A percentile compares a stretch with the other conserved stretches of the same genome.
Conservation (phyloP, 2,888 invertebrate species). For the Belgica antarctica region DNA sequence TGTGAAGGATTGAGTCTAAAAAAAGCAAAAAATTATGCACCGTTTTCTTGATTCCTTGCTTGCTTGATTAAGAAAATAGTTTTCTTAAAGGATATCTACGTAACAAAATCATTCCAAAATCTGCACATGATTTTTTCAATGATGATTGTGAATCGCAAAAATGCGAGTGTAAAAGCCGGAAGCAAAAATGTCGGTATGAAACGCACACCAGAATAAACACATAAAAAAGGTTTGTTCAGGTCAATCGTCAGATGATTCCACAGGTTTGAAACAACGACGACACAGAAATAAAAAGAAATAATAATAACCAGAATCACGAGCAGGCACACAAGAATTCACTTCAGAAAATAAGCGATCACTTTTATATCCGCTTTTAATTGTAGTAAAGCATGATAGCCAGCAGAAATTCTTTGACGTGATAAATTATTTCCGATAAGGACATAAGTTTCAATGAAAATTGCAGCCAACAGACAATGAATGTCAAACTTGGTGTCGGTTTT, state of each 20-base stretch:
- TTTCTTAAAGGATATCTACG: not conserved
- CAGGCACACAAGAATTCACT: conserved; percentile 36
- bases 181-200: conserved; percentile 18
- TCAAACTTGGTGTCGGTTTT: no score
- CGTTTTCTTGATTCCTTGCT: no score
- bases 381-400: not conserved
- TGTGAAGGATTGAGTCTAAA: no score
- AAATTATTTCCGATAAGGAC: no score
- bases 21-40: no score
- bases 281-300: conserved; percentile 6
- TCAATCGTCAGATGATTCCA: no score
- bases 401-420: no score
- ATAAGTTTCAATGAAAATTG: no score
- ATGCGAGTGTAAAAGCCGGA: not conserved
- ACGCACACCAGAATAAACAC: not conserved
- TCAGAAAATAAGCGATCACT: conserved; percentile 16
- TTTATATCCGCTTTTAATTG: conserved; percentile 41
- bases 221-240: conserved; percentile 21
- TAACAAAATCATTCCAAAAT: not conserved
- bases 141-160: not conserved
- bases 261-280: conserved; percentile 40
- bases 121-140: not conserved
- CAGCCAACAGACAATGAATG: no score
- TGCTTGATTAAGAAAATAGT: no score
- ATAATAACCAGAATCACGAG: not conserved